Evolutionary conservation across 1,140 invertebrate genomes (phyloP).

Genomic region (Oedothorax gibbosus): DNA sequence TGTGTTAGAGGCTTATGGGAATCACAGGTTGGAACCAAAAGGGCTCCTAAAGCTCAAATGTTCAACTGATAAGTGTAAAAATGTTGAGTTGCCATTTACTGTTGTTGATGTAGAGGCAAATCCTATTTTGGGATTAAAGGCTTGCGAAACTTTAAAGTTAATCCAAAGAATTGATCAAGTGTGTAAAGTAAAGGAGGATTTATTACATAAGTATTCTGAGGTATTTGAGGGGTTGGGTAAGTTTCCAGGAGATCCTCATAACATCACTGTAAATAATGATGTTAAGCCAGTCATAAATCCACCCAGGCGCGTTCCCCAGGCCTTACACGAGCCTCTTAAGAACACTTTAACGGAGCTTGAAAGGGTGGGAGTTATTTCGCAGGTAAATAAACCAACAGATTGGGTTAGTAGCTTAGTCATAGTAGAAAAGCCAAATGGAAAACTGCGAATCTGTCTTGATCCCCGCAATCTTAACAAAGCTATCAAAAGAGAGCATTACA

Average conservation of each 20-base stretch:
- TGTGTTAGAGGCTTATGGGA: constrained; percentile 16
- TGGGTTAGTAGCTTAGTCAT: constrained; percentile 63
- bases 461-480: constrained; percentile 64
- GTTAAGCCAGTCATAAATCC: constrained; percentile 35
- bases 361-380: constrained; percentile 63
- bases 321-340: constrained; percentile 46
- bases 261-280: constrained; percentile 29
- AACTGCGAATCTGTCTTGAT: constrained; percentile 62
- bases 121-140: constrained; percentile 14
- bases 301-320: constrained; percentile 48
- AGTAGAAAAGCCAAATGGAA: constrained; percentile 60
- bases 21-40: constrained; percentile 21
- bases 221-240: constrained; percentile 18
- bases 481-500: constrained; percentile 54
- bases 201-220: constrained; percentile 13
- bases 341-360: constrained; percentile 61
- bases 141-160: constrained; percentile 16
- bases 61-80: constrained; percentile 12
- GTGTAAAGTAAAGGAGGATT: neutral
- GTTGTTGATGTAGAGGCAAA: constrained; percentile 12
- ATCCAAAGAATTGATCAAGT: constrained; percentile 3
- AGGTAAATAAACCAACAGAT: constrained; percentile 65
- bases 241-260: constrained; percentile 16
- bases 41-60: constrained; percentile 6
- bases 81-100: constrained; percentile 25